Percentiles rank a stretch among this genome's conserved stretches.
Conservation (phyloP, 2,888 invertebrate genomes). For the Geophilus truncorum region DNA sequence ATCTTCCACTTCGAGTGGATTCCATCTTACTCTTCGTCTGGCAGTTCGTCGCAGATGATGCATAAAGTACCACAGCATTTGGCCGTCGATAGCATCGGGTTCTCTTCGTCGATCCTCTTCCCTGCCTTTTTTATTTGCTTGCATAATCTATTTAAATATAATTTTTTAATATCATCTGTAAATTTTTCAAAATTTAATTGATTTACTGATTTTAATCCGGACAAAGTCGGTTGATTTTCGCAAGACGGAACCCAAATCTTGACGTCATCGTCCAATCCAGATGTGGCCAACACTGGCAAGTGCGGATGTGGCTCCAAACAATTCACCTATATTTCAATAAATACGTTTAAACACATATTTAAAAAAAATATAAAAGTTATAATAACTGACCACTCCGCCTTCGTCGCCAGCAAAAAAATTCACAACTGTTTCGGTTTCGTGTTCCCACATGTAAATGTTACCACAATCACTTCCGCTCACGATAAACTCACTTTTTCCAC, state of each 20-base stretch:
- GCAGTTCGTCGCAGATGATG: constrained; percentile 51
- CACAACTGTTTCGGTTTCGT: constrained; percentile 77
- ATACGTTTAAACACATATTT: neutral
- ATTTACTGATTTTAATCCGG: constrained; percentile 50
- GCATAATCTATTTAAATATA: constrained; percentile 43
- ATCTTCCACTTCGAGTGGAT: constrained; percentile 34
- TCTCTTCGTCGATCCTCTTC: constrained; percentile 48
- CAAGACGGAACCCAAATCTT: constrained; percentile 85
- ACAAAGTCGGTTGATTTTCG: constrained; percentile 54
- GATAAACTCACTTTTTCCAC: constrained; percentile 81
- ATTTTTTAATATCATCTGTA: too few relatives aligned
- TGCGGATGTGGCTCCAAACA: constrained; percentile 86
- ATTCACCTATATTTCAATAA: constrained; percentile 62
- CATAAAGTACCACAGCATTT: constrained; percentile 55
- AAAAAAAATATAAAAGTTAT: neutral
- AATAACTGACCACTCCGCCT: constrained; percentile 72
- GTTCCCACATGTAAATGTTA: constrained; percentile 81
- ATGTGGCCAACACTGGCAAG: constrained; percentile 79
- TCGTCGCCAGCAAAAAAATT: constrained; percentile 78
- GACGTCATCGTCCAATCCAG: constrained; percentile 84
- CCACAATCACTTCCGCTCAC: constrained; percentile 93
- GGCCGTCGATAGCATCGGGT: constrained; percentile 52
- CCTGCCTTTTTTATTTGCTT: constrained; percentile 49
- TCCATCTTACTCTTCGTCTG: constrained; percentile 44
- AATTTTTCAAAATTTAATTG: too few relatives aligned